Conservation (phyloP, 2,113 vertebrate genomes). For the Phylloscopus trochilus region DNA sequence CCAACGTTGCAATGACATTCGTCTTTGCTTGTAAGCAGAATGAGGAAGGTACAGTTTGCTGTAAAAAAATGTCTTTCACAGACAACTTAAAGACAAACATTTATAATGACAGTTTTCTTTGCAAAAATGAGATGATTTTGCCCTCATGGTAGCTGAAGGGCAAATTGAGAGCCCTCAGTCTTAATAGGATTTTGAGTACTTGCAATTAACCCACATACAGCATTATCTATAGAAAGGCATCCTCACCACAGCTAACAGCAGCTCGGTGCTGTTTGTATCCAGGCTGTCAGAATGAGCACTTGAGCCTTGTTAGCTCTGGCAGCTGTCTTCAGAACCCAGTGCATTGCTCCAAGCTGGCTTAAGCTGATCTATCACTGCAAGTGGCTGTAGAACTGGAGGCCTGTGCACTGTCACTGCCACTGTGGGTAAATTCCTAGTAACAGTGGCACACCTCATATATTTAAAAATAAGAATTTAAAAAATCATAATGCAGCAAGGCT, state of each 20-base stretch:
- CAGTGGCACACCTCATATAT: not conserved
- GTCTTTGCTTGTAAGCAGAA: not conserved
- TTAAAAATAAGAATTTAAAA: not conserved
- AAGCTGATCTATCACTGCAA: not conserved
- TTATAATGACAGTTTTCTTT: not conserved
- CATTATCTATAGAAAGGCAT: not conserved
- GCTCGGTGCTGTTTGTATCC: fast-evolving
- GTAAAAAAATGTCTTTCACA: not conserved
- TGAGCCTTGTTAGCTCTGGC: not conserved
- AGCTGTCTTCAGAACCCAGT: not conserved
- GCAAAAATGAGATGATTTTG: not conserved
- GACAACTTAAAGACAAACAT: not conserved
- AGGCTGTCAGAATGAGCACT: not conserved
- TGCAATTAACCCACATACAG: not conserved
- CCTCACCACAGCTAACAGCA: not conserved
- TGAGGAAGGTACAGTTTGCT: not conserved
- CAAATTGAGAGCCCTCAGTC: not conserved
- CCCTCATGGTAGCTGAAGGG: not conserved
- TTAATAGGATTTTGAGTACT: not conserved
- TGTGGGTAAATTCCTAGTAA: not conserved
- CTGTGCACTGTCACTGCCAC: not conserved
- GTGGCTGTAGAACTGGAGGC: not conserved
- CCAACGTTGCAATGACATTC: not conserved
- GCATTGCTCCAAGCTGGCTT: not conserved
- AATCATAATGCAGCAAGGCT: not conserved